A percentile compares a stretch with the other conserved stretches of the same genome.
These are phyloP conservation scores for Aldabrachelys gigantea DNA, from an alignment of 2,113 vertebrate species.

Conservation along the genomic window DNA sequence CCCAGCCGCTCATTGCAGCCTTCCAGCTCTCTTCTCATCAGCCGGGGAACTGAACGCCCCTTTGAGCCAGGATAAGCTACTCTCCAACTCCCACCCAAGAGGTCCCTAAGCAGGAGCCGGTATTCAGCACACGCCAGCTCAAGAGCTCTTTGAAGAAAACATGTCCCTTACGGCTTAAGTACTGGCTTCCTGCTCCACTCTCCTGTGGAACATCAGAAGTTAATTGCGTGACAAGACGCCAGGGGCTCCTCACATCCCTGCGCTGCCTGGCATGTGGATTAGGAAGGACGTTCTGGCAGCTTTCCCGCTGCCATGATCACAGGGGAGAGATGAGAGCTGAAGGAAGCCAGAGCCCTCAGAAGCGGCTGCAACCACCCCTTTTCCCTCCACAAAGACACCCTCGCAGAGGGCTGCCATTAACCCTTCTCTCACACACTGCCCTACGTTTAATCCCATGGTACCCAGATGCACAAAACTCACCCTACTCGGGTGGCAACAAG, in stretches of 20 bases:
- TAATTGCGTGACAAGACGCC: background rate
- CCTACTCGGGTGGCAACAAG: slow-evolving; percentile 46
- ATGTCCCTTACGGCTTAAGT: background rate
- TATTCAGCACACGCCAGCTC: background rate
- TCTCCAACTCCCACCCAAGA: background rate
- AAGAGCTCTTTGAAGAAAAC: background rate
- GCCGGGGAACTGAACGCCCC: background rate
- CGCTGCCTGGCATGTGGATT: accelerated
- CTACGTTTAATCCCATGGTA: slow-evolving; percentile 62
- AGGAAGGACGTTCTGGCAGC: slow-evolving; percentile 8
- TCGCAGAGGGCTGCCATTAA: background rate
- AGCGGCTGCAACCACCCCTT: background rate
- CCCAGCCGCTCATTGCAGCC: background rate
- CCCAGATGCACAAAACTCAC: slow-evolving; percentile 60
- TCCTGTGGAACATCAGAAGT: background rate
- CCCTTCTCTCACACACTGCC: slow-evolving; percentile 14
- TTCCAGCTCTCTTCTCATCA: background rate
- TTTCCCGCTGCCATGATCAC: background rate
- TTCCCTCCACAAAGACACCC: slow-evolving; percentile 21
- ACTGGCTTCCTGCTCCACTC: background rate
- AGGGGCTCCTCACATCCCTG: background rate
- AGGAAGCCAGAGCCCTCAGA: accelerated
- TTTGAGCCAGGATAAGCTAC: background rate
- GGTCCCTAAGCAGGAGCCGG: background rate
- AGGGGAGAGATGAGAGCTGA: slow-evolving; percentile 4